phyloP scores from a whole-genome alignment of 2,113 vertebrate species.

The Thamnophis sirtalis region DNA sequence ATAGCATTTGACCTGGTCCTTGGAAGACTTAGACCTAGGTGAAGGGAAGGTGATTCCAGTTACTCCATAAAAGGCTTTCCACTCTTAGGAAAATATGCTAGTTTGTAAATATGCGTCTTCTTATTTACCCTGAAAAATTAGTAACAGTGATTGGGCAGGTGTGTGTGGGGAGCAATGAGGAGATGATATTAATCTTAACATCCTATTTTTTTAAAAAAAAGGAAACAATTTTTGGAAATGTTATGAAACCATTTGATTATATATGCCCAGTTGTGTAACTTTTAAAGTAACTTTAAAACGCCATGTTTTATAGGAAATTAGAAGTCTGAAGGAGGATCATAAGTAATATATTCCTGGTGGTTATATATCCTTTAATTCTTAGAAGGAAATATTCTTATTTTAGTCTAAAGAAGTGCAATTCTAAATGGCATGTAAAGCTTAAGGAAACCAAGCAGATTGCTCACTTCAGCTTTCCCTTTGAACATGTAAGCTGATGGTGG shows the following conservation, averaged over 20 bases:
- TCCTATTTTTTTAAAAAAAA: neutral
- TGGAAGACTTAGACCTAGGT: conserved; percentile 21
- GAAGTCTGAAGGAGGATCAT: neutral
- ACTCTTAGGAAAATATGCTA: neutral
- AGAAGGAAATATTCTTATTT: neutral
- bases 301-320: neutral
- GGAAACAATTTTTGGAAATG: neutral
- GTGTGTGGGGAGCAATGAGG: neutral
- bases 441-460: neutral
- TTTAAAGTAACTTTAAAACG: neutral
- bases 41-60: neutral
- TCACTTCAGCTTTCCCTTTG: neutral
- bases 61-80: neutral
- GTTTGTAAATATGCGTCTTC: neutral
- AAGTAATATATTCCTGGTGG: neutral
- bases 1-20: conserved; percentile 41
- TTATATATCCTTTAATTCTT: neutral
- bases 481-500: neutral
- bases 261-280: neutral
- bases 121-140: neutral
- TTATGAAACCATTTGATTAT: neutral
- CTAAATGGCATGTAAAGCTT: neutral
- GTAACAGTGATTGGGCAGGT: neutral
- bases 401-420: neutral
- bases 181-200: neutral